Conservation (phyloP, 2,113 vertebrate species). For the Balaeniceps rex region DNA sequence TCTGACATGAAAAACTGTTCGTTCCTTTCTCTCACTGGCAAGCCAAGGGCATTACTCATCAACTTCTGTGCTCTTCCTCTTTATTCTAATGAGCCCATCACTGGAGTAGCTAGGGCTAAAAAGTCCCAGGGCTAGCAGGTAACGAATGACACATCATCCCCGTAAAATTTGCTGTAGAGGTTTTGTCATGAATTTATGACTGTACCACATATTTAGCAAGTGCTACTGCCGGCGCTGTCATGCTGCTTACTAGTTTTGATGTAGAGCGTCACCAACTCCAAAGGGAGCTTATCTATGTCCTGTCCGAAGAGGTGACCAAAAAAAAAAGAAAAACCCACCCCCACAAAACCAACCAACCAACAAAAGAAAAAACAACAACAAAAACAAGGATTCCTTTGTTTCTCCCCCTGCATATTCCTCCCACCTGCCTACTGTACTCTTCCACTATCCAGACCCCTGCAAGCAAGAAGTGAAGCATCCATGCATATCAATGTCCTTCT, state of each 20-base stretch:
- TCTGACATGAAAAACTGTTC: neutral
- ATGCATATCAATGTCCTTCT: neutral
- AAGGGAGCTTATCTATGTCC: neutral
- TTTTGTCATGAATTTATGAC: neutral
- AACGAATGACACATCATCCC: neutral
- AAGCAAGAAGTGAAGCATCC: neutral
- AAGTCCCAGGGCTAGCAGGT: neutral
- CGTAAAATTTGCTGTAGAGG: neutral
- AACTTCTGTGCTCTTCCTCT: neutral
- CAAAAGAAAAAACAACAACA: no score
- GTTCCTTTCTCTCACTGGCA: neutral
- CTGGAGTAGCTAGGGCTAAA: neutral
- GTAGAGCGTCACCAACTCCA: neutral
- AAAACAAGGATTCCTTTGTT: neutral
- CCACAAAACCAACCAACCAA: no score
- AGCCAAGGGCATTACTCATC: constrained; percentile 27
- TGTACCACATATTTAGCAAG: neutral
- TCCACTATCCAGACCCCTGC: neutral
- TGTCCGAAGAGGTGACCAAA: neutral
- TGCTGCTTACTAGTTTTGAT: neutral
- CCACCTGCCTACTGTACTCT: neutral
- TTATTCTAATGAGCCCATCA: neutral
- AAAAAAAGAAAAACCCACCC: neutral
- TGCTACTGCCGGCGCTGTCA: neutral
- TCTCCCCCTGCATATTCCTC: neutral